Conservation (phyloP, 1,140 invertebrate species). For the Drosophila carrolli region DNA sequence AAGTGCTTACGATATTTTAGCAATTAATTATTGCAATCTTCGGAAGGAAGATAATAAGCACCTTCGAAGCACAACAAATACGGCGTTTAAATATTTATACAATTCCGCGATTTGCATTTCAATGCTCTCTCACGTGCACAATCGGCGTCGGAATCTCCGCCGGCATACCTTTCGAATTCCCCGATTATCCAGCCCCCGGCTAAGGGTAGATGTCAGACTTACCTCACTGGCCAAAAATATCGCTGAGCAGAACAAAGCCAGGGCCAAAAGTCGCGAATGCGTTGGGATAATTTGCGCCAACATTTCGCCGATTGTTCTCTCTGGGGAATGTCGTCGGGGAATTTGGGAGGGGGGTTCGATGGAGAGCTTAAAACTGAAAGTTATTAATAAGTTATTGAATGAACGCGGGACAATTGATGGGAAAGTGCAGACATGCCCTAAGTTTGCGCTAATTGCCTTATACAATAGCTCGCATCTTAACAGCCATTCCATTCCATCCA, state of each 20-base stretch:
- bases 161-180: constrained; percentile 31
- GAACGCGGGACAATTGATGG: constrained; percentile 40
- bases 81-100: constrained; percentile 59
- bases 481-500: constrained; percentile 16
- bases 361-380: constrained; percentile 35
- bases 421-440: constrained; percentile 57
- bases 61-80: constrained; percentile 33
- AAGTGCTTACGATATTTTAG: constrained; percentile 30
- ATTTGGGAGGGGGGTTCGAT: neutral
- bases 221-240: constrained; percentile 75
- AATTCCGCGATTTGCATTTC: constrained; percentile 68
- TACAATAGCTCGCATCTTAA: constrained; percentile 33
- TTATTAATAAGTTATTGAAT: constrained; percentile 48
- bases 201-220: constrained; percentile 53
- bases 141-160: constrained; percentile 21
- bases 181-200: constrained; percentile 19
- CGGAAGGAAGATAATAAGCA: constrained; percentile 54
- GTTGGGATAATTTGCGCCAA: constrained; percentile 38
- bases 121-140: constrained; percentile 59
- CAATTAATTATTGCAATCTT: constrained; percentile 66
- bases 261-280: constrained; percentile 53
- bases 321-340: neutral
- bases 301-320: constrained; percentile 47
- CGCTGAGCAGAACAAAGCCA: constrained; percentile 65
- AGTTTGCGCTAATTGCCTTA: constrained; percentile 63